Percentiles rank a stretch among this genome's conserved stretches.
phyloP scores from a whole-genome alignment of 2,113 vertebrate species.

The Sylvietta virens region DNA sequence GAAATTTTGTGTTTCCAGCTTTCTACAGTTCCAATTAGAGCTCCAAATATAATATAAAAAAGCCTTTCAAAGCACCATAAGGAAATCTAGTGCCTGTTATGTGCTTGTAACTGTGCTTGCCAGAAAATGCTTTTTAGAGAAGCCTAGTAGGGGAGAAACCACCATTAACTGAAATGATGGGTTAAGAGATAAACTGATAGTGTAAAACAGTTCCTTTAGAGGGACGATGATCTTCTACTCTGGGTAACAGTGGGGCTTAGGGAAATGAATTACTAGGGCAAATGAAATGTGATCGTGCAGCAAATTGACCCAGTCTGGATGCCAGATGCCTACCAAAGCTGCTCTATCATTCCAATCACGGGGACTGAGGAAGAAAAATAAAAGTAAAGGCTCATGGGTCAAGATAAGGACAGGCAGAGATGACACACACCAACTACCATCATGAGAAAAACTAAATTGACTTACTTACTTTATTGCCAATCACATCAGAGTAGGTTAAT shows the following conservation, averaged over 20 bases:
- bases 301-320: neutral
- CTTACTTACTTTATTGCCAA: neutral
- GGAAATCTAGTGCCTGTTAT: neutral
- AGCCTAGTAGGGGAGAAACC: neutral
- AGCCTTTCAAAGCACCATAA: neutral
- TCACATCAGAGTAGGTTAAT: neutral
- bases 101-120: neutral
- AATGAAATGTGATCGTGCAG: neutral
- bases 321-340: neutral
- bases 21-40: neutral
- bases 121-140: neutral
- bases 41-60: neutral
- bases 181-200: neutral
- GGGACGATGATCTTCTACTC: neutral
- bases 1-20: neutral
- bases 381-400: neutral
- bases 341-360: neutral
- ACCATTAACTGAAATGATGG: neutral
- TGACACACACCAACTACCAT: neutral
- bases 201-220: neutral
- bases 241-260: neutral
- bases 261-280: neutral
- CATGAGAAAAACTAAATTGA: neutral
- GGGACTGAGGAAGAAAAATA: neutral
- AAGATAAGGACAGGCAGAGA: neutral